Evolutionary conservation across 2,888 invertebrate genomes (phyloP).

Genomic region (Gerris lacustris): DNA sequence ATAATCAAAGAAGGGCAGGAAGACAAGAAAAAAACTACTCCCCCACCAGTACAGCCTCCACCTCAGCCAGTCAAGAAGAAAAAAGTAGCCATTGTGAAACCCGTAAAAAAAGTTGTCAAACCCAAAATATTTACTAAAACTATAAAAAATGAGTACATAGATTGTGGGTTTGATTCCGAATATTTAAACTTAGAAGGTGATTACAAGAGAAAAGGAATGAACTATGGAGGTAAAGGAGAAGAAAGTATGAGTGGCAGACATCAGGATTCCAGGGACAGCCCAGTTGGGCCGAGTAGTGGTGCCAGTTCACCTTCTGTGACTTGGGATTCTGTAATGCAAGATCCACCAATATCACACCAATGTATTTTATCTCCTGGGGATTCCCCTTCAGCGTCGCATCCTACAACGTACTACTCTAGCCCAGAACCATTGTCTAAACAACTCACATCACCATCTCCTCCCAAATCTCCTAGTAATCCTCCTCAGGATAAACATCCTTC

Average conservation of each 20-base stretch:
- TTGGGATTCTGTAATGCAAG: constrained; percentile 4
- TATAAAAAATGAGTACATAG: constrained; percentile 11
- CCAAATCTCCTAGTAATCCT: neutral
- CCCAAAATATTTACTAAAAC: neutral
- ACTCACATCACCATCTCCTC: neutral
- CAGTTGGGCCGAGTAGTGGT: neutral
- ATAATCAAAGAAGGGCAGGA: constrained; percentile 34
- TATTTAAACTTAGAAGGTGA: neutral
- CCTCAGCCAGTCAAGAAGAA: neutral
- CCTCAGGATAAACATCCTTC: neutral
- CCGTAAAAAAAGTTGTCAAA: neutral
- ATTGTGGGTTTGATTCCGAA: constrained; percentile 6
- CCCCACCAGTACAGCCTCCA: neutral
- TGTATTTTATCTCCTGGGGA: constrained; percentile 1
- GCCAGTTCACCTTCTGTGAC: neutral
- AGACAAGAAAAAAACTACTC: constrained; percentile 27
- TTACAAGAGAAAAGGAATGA: neutral
- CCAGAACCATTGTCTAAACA: neutral
- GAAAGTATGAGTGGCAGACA: neutral
- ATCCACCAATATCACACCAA: neutral
- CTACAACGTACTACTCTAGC: neutral
- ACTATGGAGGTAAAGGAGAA: constrained; percentile 4
- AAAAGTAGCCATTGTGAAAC: constrained; percentile 9
- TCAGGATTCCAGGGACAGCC: neutral
- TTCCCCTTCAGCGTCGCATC: neutral